A percentile compares a stretch with the other conserved stretches of the same genome.
These are phyloP conservation scores for Lithodes maja DNA, from an alignment of 2,888 invertebrate genomes.

Conservation along the genomic window DNA sequence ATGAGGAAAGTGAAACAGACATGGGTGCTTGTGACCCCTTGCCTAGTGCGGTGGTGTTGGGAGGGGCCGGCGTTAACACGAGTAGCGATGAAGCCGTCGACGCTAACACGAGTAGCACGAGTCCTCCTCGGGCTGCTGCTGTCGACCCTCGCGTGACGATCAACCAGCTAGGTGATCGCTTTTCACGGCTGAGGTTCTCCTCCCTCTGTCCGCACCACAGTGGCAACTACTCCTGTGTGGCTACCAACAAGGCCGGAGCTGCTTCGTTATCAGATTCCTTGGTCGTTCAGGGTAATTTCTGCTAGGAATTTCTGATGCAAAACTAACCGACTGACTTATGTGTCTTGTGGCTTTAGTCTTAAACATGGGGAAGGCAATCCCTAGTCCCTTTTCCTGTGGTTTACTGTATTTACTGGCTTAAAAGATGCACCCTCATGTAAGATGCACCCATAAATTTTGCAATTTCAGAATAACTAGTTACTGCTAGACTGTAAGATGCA, in stretches of 20 bases:
- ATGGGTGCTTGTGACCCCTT: slow-evolving; percentile 43
- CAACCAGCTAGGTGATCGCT: slow-evolving; percentile 66
- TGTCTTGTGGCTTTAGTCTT: background rate
- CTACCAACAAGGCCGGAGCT: slow-evolving; percentile 75
- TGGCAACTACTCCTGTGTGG: slow-evolving; percentile 78
- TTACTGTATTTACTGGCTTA: background rate
- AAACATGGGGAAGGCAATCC: too few species aligned
- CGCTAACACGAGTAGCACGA: slow-evolving; percentile 9
- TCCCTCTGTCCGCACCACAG: slow-evolving; percentile 74
- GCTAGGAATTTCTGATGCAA: slow-evolving; percentile 11
- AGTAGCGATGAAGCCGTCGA: background rate
- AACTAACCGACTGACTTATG: background rate
- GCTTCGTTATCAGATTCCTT: slow-evolving; percentile 75
- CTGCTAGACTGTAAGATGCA: too few species aligned
- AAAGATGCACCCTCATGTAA: too few species aligned
- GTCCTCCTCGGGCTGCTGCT: slow-evolving; percentile 8
- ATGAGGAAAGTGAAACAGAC: slow-evolving; percentile 41
- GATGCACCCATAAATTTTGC: too few species aligned
- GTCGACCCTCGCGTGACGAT: slow-evolving; percentile 53
- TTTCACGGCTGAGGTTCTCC: slow-evolving; percentile 61
- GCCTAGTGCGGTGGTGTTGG: background rate
- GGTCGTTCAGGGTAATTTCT: slow-evolving; percentile 75
- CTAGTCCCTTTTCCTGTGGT: too few species aligned
- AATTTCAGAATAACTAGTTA: too few species aligned
- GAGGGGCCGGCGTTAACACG: background rate